phyloP scores from a whole-genome alignment of 1,140 invertebrate genomes.

The Drosophila sucinea region DNA sequence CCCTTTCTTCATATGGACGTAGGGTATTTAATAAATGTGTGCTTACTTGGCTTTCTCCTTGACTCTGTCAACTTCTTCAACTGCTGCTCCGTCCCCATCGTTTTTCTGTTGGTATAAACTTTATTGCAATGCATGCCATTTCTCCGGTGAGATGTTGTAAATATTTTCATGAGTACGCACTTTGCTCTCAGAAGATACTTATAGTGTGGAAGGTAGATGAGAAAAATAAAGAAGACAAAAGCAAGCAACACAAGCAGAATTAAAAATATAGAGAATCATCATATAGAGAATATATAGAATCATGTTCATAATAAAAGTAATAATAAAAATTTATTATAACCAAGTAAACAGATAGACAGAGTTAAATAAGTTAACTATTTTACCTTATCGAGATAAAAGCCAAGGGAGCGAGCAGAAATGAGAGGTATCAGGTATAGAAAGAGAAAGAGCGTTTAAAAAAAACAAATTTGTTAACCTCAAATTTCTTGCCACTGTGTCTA shows the following conservation, averaged over 20 bases:
- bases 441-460: constrained; percentile 27
- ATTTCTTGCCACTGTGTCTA: constrained; percentile 53
- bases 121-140: too few relatives aligned
- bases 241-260: constrained; percentile 18
- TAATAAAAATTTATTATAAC: constrained; percentile 10
- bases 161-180: too few relatives aligned
- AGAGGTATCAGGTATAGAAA: background rate
- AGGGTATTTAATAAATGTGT: too few relatives aligned
- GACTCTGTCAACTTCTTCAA: too few relatives aligned
- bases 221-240: constrained; percentile 28
- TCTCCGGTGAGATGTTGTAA: too few relatives aligned
- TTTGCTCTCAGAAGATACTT: too few relatives aligned
- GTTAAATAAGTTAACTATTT: constrained; percentile 45
- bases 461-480: constrained; percentile 69
- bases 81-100: too few relatives aligned
- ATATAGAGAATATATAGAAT: constrained; percentile 31
- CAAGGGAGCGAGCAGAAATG: background rate
- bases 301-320: constrained; percentile 4
- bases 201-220: too few relatives aligned
- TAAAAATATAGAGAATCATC: background rate
- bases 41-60: too few relatives aligned
- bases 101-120: constrained; percentile 7
- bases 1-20: too few relatives aligned
- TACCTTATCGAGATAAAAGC: constrained; percentile 16
- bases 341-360: constrained; percentile 52